Evolutionary conservation across 2,888 invertebrate species (phyloP), one percentile per base, ranked within the genome.

Genomic region (Mechanitis mazaeus): DNA sequence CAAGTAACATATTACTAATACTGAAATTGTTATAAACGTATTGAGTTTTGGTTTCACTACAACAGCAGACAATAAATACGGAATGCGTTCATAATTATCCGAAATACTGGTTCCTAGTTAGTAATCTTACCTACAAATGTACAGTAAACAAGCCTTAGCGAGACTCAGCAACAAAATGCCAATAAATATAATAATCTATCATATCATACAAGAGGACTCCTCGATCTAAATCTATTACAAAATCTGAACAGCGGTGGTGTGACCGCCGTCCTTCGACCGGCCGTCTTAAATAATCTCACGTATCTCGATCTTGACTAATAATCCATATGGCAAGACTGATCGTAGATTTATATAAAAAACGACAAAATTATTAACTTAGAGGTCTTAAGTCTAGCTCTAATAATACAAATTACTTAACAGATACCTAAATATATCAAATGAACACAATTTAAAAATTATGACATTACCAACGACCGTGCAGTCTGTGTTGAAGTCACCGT

Each of bases 81-180:
- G 78, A 80, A 80, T 80, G 78, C 75, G 6, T 50, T 70, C 72
- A 65, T 67, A 69, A 66, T 69, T 64, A 57, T 68, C 58, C 64
- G 66, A 65, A 67, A 61, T 60, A 64, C 66, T 67, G 60, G 65
- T 64, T 65, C 69, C 65, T 72, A 71, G 71, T 70, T 67, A 72
- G 66, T 65, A 60, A 62, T 59, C 68, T 72, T 73, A 72, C 20
- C 72, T 75, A 75, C 64, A 64, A 75, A 79, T 80, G 73, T 81
- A 79, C 80, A 80, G 68, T 69, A 66, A 65, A 71, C 71, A 76
- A 69, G 71, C 69, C 67, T 71, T 70, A 70, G 72, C 71, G 69
- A 65, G 59, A 64, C 63, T 65, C 72, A 77, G 77, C 77, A 78
- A 77, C 76, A 68, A 72, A 77, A 73, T 70, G 71, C 72, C 73